These are phyloP conservation scores for Metacarcinus magister DNA, from an alignment of 2,888 invertebrate species.

Conservation along the genomic window DNA sequence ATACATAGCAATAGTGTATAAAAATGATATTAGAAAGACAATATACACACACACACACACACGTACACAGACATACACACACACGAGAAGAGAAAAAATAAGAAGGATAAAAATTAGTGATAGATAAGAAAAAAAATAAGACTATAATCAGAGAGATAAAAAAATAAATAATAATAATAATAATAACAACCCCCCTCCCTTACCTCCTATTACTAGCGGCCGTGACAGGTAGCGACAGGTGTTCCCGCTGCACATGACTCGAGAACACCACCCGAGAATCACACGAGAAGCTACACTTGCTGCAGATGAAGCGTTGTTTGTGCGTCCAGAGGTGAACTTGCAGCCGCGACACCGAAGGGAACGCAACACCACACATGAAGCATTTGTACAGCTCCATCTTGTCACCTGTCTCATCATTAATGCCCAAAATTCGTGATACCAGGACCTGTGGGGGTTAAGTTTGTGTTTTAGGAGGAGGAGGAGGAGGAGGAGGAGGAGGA, in stretches of 20 bases:
- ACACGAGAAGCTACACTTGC: constrained; percentile 79
- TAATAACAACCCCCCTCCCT: not conserved
- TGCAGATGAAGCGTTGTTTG: constrained; percentile 78
- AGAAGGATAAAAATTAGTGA: too few relatives aligned
- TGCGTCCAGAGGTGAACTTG: constrained; percentile 79
- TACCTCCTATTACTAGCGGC: not conserved
- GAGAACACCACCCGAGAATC: constrained; percentile 79
- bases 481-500: too few relatives aligned
- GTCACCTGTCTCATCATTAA: constrained; percentile 80
- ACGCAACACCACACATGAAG: constrained; percentile 77
- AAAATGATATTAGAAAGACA: not conserved
- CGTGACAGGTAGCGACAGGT: constrained; percentile 51
- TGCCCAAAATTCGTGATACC: constrained; percentile 75
- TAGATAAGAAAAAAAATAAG: too few relatives aligned
- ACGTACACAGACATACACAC: too few relatives aligned
- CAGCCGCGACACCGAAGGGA: constrained; percentile 76
- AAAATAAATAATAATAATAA: not conserved
- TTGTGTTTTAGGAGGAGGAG: not conserved
- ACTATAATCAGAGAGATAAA: too few relatives aligned
- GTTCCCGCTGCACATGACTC: constrained; percentile 79
- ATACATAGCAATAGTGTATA: not conserved
- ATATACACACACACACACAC: not conserved
- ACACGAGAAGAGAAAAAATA: too few relatives aligned
- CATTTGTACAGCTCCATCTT: constrained; percentile 81
- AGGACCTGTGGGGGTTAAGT: constrained; percentile 66